Percentiles rank a stretch among this genome's conserved stretches.
Evolutionary conservation across 2,888 invertebrate genomes (phyloP).

Genomic region (Cylindroiulus punctatus): DNA sequence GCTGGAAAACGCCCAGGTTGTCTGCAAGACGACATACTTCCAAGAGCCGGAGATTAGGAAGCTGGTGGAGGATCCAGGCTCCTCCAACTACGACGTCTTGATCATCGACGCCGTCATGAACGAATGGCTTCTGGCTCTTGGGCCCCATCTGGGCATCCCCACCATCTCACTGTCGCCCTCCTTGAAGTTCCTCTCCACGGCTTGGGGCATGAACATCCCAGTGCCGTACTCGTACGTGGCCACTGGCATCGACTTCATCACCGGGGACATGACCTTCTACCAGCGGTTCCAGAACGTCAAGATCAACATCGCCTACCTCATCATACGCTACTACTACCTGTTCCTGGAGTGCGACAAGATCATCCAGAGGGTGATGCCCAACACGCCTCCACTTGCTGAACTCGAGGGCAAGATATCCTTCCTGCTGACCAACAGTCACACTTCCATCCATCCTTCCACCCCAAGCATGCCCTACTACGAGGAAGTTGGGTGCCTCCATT

Average conservation of each 20-base stretch:
- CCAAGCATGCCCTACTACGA: conserved; percentile 84
- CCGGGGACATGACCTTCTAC: too few relatives aligned
- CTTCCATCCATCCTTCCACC: conserved; percentile 80
- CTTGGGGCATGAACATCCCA: conserved; percentile 13
- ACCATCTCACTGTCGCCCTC: neutral
- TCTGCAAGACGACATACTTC: too few relatives aligned
- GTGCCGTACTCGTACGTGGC: neutral
- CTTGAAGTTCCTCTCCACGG: neutral
- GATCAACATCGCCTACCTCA: too few relatives aligned
- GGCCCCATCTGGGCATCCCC: conserved; percentile 46
- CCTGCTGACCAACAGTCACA: conserved; percentile 83
- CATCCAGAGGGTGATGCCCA: neutral
- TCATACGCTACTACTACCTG: neutral
- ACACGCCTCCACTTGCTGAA: neutral
- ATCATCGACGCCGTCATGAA: conserved; percentile 46
- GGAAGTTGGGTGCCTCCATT: conserved; percentile 82
- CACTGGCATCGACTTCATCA: too few relatives aligned
- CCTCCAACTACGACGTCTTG: neutral
- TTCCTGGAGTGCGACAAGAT: neutral
- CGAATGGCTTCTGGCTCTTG: conserved; percentile 37
- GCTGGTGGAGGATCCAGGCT: too few relatives aligned
- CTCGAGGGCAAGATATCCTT: conserved; percentile 65
- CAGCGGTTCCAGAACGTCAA: too few relatives aligned
- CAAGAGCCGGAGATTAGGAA: too few relatives aligned
- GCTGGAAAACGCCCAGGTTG: too few relatives aligned